A percentile compares a stretch with the other conserved stretches of the same genome.
Conservation (phyloP, 2,797 vertebrate species). For the Eidolon dupreanum region DNA sequence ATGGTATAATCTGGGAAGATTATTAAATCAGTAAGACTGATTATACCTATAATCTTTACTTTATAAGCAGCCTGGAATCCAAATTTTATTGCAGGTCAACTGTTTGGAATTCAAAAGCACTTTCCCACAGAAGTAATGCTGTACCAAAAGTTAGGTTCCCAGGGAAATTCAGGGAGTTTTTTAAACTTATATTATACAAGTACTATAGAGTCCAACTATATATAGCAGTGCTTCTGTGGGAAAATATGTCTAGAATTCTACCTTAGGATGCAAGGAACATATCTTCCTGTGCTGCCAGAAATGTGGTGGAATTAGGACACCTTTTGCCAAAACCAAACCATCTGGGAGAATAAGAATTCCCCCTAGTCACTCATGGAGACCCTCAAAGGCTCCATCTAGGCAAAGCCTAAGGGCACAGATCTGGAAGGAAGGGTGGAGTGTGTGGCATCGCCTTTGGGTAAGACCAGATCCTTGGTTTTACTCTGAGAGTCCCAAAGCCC, state of each 20-base stretch:
- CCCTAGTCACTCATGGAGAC: background rate
- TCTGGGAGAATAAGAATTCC: background rate
- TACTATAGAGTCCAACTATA: conserved; percentile 36
- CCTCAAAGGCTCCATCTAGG: background rate
- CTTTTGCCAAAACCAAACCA: conserved; percentile 11
- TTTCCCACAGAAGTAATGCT: conserved; percentile 41
- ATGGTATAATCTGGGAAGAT: conserved; percentile 1
- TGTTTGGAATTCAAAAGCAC: conserved; percentile 48
- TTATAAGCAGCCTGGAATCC: conserved; percentile 33
- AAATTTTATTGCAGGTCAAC: conserved; percentile 38
- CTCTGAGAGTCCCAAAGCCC: background rate
- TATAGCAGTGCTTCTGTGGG: conserved; percentile 32
- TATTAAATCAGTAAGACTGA: conserved; percentile 23
- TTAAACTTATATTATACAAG: conserved; percentile 13
- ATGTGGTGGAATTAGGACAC: background rate
- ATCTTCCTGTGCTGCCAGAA: background rate
- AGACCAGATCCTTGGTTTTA: background rate
- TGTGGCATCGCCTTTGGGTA: background rate
- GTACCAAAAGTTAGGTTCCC: background rate
- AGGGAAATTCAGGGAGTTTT: conserved; percentile 19
- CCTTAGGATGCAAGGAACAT: background rate
- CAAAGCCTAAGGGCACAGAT: background rate
- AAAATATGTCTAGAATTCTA: conserved; percentile 60
- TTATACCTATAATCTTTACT: background rate
- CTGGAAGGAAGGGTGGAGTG: background rate